Base-by-base conservation (phyloP, 2,113 vertebrate species). In the Neolamprologus modestus region DNA sequence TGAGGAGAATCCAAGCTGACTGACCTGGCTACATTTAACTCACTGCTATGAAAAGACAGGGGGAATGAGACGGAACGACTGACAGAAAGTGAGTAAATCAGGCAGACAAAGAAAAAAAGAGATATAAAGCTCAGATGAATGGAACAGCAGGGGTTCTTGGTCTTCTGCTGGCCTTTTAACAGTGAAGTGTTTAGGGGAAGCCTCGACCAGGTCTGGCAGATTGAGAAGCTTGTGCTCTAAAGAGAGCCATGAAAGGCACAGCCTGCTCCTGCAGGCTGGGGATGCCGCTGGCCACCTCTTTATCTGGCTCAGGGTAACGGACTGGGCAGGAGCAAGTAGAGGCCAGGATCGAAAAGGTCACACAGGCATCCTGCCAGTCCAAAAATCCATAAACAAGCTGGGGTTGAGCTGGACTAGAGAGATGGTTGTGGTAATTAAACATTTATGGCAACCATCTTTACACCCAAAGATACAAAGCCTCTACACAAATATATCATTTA, bases 101-200 rank as follows among this genome's bases (percentile, higher is more conserved):
- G 82, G 61, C 7, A 42, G 76, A 85, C 66, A 19, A n/a, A 66
- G 71, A 47, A 54, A 68, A 82, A 87, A 90, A 63, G 7, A 93
- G 88, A 94, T 91, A 88, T 84, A 84, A 88, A 89, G 85, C 31
- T 47, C 4, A 71, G 79, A 81, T 96, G 95, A 96, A 96, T 94
- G 82, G 84, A 95, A 73, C 94, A 37, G 94, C 91, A 8, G 95
- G 94, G 82, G 89, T 28, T 86, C 89, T 93, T 90, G 81, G 91
- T 93, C 89, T 91, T 90, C 82, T 63, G n/a, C 73, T 84, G 88
- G 93, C 91, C 94, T 94, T 94, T 93, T 91, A 90, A 90, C 85
- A 83, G 89, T 59, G 63, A 87, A 89, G 89, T 87, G 84, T 90
- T 91, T 68, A 84, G 88, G 92, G 92, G 86, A 88, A 91, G 88